Percentiles rank a stretch among this genome's conserved stretches.
phyloP scores from a whole-genome alignment of 2,113 vertebrate species.

The Corythornis madagascariensis region DNA sequence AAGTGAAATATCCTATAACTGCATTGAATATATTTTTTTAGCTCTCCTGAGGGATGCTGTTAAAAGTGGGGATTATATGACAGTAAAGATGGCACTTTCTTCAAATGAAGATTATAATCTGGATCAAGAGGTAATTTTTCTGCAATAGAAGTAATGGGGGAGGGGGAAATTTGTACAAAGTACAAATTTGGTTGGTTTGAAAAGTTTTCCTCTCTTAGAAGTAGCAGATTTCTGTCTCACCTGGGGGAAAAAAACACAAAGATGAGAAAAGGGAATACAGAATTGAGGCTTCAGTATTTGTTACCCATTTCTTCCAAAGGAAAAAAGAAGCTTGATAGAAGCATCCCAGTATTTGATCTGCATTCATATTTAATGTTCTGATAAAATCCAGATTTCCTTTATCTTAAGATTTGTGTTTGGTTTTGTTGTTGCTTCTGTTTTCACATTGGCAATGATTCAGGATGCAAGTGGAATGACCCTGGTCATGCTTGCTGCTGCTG shows the following conservation, averaged over 20 bases:
- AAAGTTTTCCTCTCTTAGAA: not conserved
- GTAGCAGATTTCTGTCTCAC: not conserved
- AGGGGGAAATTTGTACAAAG: not conserved
- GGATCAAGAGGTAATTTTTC: constrained; percentile 89
- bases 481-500: constrained; percentile 93
- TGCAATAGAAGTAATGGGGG: not conserved
- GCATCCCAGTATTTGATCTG: not conserved
- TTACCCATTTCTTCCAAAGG: not conserved
- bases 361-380: not conserved
- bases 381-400: not conserved
- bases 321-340: not conserved
- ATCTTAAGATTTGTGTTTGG: not conserved
- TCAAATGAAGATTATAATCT: constrained; percentile 94
- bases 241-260: not conserved
- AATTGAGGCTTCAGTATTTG: not conserved
- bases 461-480: constrained; percentile 95
- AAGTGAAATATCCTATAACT: not conserved
- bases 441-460: constrained; percentile 61
- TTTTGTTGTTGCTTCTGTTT: not conserved
- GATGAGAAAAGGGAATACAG: not conserved
- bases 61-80: constrained; percentile 93
- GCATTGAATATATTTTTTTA: constrained; percentile 62
- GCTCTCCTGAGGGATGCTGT: constrained; percentile 92
- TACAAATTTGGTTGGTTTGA: not conserved
- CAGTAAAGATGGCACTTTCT: constrained; percentile 92